Evolutionary conservation across 2,888 invertebrate genomes (phyloP).

Genomic region (Lottia scabra): DNA sequence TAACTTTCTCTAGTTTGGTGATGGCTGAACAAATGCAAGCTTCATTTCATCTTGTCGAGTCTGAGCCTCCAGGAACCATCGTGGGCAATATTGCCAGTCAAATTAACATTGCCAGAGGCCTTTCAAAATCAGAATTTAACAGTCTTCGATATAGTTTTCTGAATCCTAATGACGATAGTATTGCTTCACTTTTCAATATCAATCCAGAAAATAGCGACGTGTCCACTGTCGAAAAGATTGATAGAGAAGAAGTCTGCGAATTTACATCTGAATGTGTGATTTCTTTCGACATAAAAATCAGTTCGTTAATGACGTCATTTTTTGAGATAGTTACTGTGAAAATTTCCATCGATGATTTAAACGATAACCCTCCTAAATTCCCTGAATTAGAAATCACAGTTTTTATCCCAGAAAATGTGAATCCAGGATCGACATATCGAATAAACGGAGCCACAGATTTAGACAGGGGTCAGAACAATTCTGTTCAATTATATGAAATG

Average conservation of each 20-base stretch:
- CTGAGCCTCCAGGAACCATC: slow-evolving; percentile 33
- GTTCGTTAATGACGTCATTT: slow-evolving; percentile 27
- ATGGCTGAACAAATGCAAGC: slow-evolving; percentile 8
- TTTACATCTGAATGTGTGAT: slow-evolving; percentile 38
- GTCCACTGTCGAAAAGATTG: slow-evolving; percentile 39
- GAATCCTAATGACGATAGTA: slow-evolving; percentile 29
- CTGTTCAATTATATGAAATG: slow-evolving; percentile 34
- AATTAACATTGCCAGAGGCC: slow-evolving; percentile 32
- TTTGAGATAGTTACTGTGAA: slow-evolving; percentile 35
- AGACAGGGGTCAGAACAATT: slow-evolving; percentile 30
- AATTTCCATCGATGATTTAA: slow-evolving; percentile 36
- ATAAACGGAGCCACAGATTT: slow-evolving; percentile 34
- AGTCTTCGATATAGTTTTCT: slow-evolving; percentile 31
- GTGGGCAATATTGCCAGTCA: slow-evolving; percentile 43
- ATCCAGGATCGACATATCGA: slow-evolving; percentile 28
- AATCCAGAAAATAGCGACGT: slow-evolving; percentile 39
- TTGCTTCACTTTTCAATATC: slow-evolving; percentile 36
- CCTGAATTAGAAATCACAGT: slow-evolving; percentile 27
- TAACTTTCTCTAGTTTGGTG: not conserved
- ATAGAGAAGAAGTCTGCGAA: slow-evolving; percentile 47
- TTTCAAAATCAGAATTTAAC: slow-evolving; percentile 23
- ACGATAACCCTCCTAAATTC: slow-evolving; percentile 39
- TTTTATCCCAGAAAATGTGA: slow-evolving; percentile 31
- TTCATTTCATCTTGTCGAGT: slow-evolving; percentile 38
- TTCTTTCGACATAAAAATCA: slow-evolving; percentile 40